phyloP scores from a whole-genome alignment of 2,113 vertebrate genomes.

The Rhinogobius similis region DNA sequence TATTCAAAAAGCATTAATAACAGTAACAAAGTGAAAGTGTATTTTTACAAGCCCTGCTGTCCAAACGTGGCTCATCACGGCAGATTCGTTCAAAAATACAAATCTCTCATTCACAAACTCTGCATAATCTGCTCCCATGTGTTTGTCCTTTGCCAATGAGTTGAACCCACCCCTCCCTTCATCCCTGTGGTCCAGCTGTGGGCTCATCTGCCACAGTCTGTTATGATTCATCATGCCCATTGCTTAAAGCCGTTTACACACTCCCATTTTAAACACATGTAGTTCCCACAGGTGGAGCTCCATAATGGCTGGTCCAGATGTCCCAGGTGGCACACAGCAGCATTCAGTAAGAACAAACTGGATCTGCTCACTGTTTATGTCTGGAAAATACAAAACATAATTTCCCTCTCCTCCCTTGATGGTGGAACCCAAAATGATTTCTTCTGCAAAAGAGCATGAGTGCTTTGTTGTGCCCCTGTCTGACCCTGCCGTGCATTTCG shows the following conservation, averaged over 20 bases:
- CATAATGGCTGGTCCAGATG: slow-evolving; percentile 36
- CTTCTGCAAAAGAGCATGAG: neutral
- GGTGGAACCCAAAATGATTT: slow-evolving; percentile 9
- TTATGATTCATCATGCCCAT: slow-evolving; percentile 45
- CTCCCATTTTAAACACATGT: slow-evolving; percentile 21
- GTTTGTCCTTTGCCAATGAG: slow-evolving; percentile 20
- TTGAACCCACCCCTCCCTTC: slow-evolving; percentile 17
- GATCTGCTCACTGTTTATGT: neutral
- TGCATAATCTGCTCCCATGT: slow-evolving; percentile 31
- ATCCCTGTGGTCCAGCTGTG: slow-evolving; percentile 55
- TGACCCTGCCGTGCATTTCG: neutral
- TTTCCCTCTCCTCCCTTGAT: slow-evolving; percentile 9
- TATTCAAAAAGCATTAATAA: neutral
- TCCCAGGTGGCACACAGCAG: slow-evolving; percentile 45
- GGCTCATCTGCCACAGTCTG: slow-evolving; percentile 47
- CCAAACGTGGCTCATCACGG: neutral
- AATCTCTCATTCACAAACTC: slow-evolving; percentile 15
- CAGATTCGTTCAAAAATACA: neutral
- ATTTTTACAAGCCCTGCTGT: neutral
- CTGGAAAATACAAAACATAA: neutral
- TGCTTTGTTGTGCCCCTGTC: neutral
- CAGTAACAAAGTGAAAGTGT: neutral
- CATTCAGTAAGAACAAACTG: neutral
- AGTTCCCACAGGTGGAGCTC: slow-evolving; percentile 38
- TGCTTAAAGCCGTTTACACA: slow-evolving; percentile 7